phyloP scores from a whole-genome alignment of 2,888 invertebrate genomes.

The Drosophila meridionalis region DNA sequence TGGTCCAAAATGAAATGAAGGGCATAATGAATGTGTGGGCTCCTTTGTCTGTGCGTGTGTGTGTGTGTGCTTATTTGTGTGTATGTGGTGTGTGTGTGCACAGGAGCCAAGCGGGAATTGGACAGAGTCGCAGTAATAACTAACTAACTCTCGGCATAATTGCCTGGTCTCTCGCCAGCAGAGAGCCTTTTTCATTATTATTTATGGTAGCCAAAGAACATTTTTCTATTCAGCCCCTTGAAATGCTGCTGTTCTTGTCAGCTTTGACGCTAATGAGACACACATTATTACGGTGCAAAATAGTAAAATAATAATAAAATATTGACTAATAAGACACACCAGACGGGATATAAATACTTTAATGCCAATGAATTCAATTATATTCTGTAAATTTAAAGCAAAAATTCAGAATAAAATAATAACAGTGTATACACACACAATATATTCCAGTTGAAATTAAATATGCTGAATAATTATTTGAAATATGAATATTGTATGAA shows the following conservation, averaged over 20 bases:
- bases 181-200: slow-evolving; percentile 51
- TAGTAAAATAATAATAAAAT: neutral
- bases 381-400: neutral
- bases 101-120: slow-evolving; percentile 35
- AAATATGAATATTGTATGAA: neutral
- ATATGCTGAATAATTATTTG: neutral
- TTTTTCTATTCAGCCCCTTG: slow-evolving; percentile 3
- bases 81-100: slow-evolving; percentile 39
- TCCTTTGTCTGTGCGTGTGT: slow-evolving; percentile 43
- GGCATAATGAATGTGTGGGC: slow-evolving; percentile 60
- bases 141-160: slow-evolving; percentile 65
- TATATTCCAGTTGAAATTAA: too few relatives aligned
- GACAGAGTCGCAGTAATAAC: slow-evolving; percentile 56
- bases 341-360: neutral
- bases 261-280: slow-evolving; percentile 37
- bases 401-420: neutral
- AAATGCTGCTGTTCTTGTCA: slow-evolving; percentile 13
- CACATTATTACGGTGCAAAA: slow-evolving; percentile 9
- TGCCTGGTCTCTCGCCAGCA: slow-evolving; percentile 24
- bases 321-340: neutral
- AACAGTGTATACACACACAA: too few relatives aligned
- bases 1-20: slow-evolving; percentile 68
- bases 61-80: slow-evolving; percentile 25
- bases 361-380: neutral
- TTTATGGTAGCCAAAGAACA: slow-evolving; percentile 44